Percentiles rank a stretch among this genome's conserved stretches.
Conservation (phyloP, 2,113 vertebrate species). For the Leucopternis melanops region DNA sequence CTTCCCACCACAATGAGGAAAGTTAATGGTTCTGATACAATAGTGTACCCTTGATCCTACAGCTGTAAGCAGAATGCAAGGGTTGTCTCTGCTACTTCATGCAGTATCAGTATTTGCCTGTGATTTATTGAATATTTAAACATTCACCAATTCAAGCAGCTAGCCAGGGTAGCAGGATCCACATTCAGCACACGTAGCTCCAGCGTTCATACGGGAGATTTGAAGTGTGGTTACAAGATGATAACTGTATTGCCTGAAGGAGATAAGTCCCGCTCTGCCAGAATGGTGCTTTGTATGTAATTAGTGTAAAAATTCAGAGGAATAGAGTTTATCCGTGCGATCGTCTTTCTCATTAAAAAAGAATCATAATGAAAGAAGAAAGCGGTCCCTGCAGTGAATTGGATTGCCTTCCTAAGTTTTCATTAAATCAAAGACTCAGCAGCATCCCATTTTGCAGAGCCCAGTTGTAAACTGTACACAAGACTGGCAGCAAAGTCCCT, state of each 20-base stretch:
- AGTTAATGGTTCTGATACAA: constrained; percentile 46
- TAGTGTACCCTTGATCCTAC: constrained; percentile 4
- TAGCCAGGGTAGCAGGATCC: constrained; percentile 48
- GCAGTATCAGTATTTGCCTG: constrained; percentile 28
- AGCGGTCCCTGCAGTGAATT: constrained; percentile 61
- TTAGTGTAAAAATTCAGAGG: constrained; percentile 72
- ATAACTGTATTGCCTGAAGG: constrained; percentile 73
- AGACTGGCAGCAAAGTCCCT: not conserved
- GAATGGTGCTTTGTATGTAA: constrained; percentile 72
- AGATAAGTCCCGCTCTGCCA: constrained; percentile 67
- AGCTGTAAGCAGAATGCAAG: constrained; percentile 8
- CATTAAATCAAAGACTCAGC: constrained; percentile 63
- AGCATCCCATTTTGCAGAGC: constrained; percentile 33
- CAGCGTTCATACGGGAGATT: constrained; percentile 43
- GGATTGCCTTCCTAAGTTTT: constrained; percentile 65
- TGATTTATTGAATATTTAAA: constrained; percentile 69
- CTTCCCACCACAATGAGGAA: not conserved
- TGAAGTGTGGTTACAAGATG: constrained; percentile 75
- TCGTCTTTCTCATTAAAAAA: constrained; percentile 71
- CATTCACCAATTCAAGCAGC: constrained; percentile 60
- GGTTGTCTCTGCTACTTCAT: constrained; percentile 11
- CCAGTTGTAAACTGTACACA: constrained; percentile 6
- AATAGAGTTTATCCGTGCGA: constrained; percentile 68
- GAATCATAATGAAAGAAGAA: constrained; percentile 69
- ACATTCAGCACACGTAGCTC: constrained; percentile 65